Evolutionary conservation across 2,888 invertebrate genomes (phyloP), one percentile per base, ranked within the genome.

Genomic region (Neoaliturus tenellus): DNA sequence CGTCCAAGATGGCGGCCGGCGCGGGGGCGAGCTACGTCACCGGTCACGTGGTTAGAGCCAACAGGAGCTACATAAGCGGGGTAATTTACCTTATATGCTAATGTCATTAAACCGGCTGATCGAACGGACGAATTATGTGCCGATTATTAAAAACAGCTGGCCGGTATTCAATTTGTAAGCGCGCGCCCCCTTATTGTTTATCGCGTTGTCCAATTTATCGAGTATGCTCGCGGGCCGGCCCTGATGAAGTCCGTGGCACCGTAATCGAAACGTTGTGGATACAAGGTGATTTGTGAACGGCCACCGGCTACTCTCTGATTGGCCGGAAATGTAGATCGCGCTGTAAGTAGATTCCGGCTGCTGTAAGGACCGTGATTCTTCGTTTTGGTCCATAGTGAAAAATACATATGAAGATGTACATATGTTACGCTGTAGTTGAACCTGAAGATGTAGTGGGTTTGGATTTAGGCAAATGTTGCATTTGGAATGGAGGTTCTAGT

Each of bases 41-140:
- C 25, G 6, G 23, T 71, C 71, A 35, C 71, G 62, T 28, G 62
- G 62, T 31, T 10, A 3, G 17, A 2, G 17, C 62, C 71, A 73
- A 73, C 75, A 25, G 75, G 48, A 78, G 78, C 78, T 78, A n/a
- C n/a, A 25, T 8, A 28, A 44, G 25, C 39, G 48, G 12, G 78
- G 78, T 78, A 78, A 78, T 78, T 78, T 78, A 78, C 78, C 78
- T 78, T 78, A 78, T 78, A 78, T 78, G 78, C 78, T 78, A 78
- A 78, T 78, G 51, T 55, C 78, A 78, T 78, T 78, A 78, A n/a
- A 55, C n/a, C 55, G 78, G 55, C 78, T 25, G 78, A 78, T 78
- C 78, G 78, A 78, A 78, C 78, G 33, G 12, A 55, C 55, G 78
- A 78, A 78, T 78, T 78, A 78, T 78, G 78, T 31, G 78, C 55